Evolutionary conservation across 2,888 invertebrate species (phyloP).

Genomic region (Troides oblongomaculatus): DNA sequence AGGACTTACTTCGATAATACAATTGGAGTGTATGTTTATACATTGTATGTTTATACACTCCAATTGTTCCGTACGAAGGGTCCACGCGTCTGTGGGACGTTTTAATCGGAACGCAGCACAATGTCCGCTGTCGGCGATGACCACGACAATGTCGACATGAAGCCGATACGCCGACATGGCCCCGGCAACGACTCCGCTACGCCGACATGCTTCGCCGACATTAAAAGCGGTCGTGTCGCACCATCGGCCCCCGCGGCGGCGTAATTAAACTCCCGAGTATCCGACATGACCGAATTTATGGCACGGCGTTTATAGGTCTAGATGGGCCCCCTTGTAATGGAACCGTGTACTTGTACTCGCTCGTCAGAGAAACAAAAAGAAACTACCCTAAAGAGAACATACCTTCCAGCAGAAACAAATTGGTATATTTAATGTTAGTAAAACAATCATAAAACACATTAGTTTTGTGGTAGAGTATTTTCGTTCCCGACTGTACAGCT

Average conservation of each 20-base stretch:
- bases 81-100: background rate
- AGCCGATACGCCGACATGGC: slow-evolving; percentile 34
- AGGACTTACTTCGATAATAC: no score
- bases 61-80: background rate
- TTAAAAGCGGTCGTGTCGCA: slow-evolving; percentile 66
- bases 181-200: slow-evolving; percentile 19
- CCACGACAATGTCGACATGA: slow-evolving; percentile 58
- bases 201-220: slow-evolving; percentile 49
- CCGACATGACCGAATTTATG: slow-evolving; percentile 53
- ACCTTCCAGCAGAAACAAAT: no score
- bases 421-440: no score
- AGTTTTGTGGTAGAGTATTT: no score
- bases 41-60: no score
- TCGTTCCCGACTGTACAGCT: no score
- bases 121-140: slow-evolving; percentile 47
- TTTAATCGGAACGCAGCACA: slow-evolving; percentile 12
- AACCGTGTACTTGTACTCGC: no score
- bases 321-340: no score
- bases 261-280: slow-evolving; percentile 65
- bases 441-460: no score
- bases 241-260: slow-evolving; percentile 67
- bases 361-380: no score
- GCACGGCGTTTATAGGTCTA: background rate
- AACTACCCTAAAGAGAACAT: no score
- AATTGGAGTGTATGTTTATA: no score